Evolutionary conservation across 92 coral and sea anemone species (phyloP), one percentile per base, ranked within the genome.

Genomic region (Anthopleura xanthogrammica): DNA sequence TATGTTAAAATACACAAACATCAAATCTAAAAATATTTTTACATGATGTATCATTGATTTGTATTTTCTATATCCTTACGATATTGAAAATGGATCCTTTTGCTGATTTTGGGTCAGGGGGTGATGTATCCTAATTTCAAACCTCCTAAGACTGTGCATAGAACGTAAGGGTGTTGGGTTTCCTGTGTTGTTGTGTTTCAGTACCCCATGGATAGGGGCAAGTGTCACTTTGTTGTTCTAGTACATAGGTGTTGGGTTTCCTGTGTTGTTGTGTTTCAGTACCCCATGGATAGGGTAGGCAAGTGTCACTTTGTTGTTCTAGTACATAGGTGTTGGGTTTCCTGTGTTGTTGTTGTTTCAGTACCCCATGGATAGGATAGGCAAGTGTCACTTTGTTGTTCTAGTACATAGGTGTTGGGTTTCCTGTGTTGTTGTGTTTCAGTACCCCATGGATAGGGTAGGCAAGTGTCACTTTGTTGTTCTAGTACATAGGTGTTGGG

Each of bases 291-390:
- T 43, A 43, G 50, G 36, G 1, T 43, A 43, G 14, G 36, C 29
- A 39, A 7, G 23, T 22, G 10, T 22, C 23, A n/a, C 17, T 68
- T 24, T 68, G 24, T 24, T 24, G 12, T n/a, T 68, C 10, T 68
- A 5, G 41, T 75, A 43, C 11, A 8, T 75, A 40, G 41, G 0
- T 5, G 16, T 42, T 72, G 19, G 19, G 12, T 41, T 72, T 72
- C 5, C 19, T 36, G 4, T 72, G 42, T 52, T 52, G 16, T 17
- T 48, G 68, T 39, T 39, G 43, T 88, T 88, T 62, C 83, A 93
- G 97, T 93, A 93, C 56, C 88, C 91, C 46, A 80, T 93, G 94
- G 92, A 90, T 77, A 83, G 94, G 73, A 85, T 76, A 0, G 94
- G 94, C 52, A 88, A 89, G 76, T 93, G 97, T 48, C 88, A 90